Conservation (phyloP, 2,113 vertebrate species). For the Erythrolamprus reginae region DNA sequence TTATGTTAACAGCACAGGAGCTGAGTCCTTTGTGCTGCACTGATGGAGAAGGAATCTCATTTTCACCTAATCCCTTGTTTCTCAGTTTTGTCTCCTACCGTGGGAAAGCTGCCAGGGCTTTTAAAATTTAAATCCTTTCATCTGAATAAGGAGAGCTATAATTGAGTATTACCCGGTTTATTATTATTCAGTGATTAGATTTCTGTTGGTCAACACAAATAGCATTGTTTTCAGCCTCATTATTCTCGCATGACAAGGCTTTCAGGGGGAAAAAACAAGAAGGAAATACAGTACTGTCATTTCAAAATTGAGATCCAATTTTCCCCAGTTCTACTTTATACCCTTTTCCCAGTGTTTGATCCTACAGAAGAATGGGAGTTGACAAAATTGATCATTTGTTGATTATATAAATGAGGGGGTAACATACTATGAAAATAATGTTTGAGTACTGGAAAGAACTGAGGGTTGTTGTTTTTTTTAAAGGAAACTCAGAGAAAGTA, state of each 20-base stretch:
- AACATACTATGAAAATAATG: fast-evolving
- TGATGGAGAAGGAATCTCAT: background rate
- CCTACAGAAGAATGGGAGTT: background rate
- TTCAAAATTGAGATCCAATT: conserved; percentile 21
- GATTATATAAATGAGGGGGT: background rate
- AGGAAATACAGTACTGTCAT: conserved; percentile 29
- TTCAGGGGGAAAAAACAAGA: conserved; percentile 36
- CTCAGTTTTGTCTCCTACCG: conserved; percentile 48
- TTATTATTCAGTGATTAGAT: conserved; percentile 64
- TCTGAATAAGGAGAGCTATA: conserved; percentile 57
- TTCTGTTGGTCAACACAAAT: conserved; percentile 64
- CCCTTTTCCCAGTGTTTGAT: conserved; percentile 20
- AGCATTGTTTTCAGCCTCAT: conserved; percentile 41
- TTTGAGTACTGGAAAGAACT: fast-evolving
- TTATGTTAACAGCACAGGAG: background rate
- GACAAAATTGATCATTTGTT: fast-evolving
- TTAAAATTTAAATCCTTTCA: conserved; percentile 61
- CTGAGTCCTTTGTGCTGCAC: background rate
- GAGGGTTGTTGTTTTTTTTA: background rate
- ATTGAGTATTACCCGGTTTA: conserved; percentile 62
- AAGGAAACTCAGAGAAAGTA: background rate
- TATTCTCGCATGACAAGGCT: conserved; percentile 20
- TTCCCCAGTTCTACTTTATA: background rate
- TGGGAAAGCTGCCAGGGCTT: conserved; percentile 65
- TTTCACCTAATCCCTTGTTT: conserved; percentile 41